Evolutionary conservation across 2,888 invertebrate species (phyloP).

Genomic region (Aleiodes testaceus): DNA sequence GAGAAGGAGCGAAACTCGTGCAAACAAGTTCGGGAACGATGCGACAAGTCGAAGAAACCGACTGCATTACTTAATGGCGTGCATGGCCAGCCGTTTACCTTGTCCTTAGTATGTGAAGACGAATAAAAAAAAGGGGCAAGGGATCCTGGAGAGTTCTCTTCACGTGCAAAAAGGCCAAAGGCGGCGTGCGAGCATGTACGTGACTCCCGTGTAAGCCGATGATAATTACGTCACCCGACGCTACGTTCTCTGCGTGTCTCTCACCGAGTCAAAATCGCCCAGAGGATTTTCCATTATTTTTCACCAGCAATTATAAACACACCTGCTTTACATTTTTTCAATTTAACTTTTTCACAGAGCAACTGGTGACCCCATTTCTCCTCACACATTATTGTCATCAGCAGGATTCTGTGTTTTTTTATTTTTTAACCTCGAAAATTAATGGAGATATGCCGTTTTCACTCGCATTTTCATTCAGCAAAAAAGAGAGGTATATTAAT

Average conservation of each 20-base stretch:
- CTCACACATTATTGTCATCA: no score
- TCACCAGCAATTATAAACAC: constrained; percentile 1
- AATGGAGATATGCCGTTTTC: no score
- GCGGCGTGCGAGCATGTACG: constrained; percentile 50
- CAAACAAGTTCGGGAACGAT: constrained; percentile 49
- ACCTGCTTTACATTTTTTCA: constrained; percentile 5
- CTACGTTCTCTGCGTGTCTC: constrained; percentile 48
- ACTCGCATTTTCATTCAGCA: no score
- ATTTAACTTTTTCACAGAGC: neutral
- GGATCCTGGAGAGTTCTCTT: constrained; percentile 35
- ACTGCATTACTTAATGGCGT: constrained; percentile 67
- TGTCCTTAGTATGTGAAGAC: constrained; percentile 43
- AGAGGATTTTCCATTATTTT: constrained; percentile 32
- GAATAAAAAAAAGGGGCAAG: constrained; percentile 33
- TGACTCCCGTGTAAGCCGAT: constrained; percentile 49
- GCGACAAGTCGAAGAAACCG: constrained; percentile 65
- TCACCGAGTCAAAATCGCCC: constrained; percentile 24
- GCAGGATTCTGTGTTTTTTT: no score
- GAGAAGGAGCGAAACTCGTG: constrained; percentile 45
- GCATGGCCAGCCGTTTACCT: constrained; percentile 60
- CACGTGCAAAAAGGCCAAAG: constrained; percentile 45
- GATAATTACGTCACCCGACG: constrained; percentile 60
- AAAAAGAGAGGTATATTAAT: no score
- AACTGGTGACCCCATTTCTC: no score
- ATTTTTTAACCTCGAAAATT: no score